Evolutionary conservation across 2,797 vertebrate genomes (phyloP).

Genomic region (Cyclura pinguis): DNA sequence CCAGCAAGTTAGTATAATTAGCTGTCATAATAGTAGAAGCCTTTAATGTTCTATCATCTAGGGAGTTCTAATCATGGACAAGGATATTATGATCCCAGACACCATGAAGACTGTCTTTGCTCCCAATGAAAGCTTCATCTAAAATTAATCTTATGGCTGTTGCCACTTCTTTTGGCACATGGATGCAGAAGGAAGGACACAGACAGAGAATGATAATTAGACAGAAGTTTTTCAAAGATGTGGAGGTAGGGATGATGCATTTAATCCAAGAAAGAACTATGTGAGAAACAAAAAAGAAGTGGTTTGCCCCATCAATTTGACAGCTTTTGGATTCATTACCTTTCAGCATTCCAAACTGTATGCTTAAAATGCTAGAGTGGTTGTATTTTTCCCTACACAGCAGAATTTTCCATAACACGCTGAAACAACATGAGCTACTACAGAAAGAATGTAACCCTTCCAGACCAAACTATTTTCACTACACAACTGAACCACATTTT

Average conservation of each 20-base stretch:
- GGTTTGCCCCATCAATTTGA: constrained; percentile 7
- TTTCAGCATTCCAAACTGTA: neutral
- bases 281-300: constrained; percentile 24
- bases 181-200: neutral
- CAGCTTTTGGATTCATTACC: constrained; percentile 21
- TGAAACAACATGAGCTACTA: constrained; percentile 29
- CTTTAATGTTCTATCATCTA: neutral
- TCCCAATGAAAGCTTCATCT: constrained; percentile 19
- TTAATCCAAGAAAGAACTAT: neutral
- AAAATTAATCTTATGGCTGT: constrained; percentile 17
- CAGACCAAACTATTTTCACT: constrained; percentile 35
- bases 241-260: neutral
- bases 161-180: constrained; percentile 22
- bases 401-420: constrained; percentile 19
- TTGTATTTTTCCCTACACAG: constrained; percentile 28
- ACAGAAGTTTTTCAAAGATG: neutral
- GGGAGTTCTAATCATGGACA: constrained; percentile 14
- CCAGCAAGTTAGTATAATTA: constrained; percentile 3
- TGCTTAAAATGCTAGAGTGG: constrained; percentile 29
- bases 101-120: constrained; percentile 10
- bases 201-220: constrained; percentile 21
- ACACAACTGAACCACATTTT: constrained; percentile 27
- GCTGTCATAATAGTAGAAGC: neutral
- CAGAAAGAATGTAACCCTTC: constrained; percentile 36
- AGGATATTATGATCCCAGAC: constrained; percentile 27